Percentiles rank a stretch among this genome's conserved stretches.
phyloP scores from a whole-genome alignment of 2,888 invertebrate genomes.

The Acrocyrtus sp. region DNA sequence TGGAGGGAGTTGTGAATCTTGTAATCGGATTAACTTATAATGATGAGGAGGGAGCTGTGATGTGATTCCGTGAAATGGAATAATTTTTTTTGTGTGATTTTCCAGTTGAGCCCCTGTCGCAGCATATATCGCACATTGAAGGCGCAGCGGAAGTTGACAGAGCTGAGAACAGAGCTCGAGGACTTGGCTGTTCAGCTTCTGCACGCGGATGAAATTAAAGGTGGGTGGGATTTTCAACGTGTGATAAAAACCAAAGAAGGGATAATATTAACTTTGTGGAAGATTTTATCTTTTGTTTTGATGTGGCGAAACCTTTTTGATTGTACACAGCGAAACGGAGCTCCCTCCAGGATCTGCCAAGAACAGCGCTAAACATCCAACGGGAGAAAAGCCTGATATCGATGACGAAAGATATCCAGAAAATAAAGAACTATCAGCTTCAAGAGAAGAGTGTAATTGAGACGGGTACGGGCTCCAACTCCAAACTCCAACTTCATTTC shows the following conservation, averaged over 20 bases:
- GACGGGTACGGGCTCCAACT: constrained; percentile 40
- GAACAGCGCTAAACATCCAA: constrained; percentile 47
- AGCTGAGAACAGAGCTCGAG: constrained; percentile 52
- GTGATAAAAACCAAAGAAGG: too few relatives aligned
- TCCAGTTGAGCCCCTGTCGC: constrained; percentile 48
- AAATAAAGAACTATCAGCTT: constrained; percentile 51
- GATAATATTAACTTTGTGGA: too few relatives aligned
- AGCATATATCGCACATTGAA: constrained; percentile 52
- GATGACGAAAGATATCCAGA: constrained; percentile 51
- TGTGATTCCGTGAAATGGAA: too few relatives aligned
- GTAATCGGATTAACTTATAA: too few relatives aligned
- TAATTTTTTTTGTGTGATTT: background rate
- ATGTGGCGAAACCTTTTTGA: too few relatives aligned
- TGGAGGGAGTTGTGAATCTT: too few relatives aligned
- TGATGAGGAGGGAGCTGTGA: too few relatives aligned
- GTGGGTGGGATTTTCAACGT: constrained; percentile 25
- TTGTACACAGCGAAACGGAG: constrained; percentile 50
- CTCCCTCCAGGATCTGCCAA: constrained; percentile 51
- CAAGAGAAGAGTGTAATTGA: constrained; percentile 41
- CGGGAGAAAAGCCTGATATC: constrained; percentile 44
- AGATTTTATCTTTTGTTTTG: too few relatives aligned
- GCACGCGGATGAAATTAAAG: constrained; percentile 50
- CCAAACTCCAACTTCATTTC: too few relatives aligned
- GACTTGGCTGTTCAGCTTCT: constrained; percentile 53
- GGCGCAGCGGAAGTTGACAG: constrained; percentile 46